A percentile compares a stretch with the other conserved stretches of the same genome.
Conservation (phyloP, 1,140 invertebrate species). For the Cydia strobilella region DNA sequence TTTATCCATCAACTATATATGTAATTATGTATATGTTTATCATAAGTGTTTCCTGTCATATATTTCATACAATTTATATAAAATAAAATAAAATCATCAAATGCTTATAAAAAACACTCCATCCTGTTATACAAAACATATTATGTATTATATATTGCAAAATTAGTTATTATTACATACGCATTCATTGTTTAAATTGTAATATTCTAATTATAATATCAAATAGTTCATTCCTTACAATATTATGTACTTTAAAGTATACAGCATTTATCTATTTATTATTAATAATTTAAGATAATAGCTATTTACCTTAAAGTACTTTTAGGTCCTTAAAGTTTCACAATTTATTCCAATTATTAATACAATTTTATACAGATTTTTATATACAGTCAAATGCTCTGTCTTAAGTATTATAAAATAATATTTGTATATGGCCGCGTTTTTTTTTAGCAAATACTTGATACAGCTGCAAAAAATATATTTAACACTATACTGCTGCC, state of each 20-base stretch:
- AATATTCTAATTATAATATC: background rate
- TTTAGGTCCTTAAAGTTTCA: background rate
- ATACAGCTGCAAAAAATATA: slow-evolving; percentile 70
- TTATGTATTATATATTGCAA: background rate
- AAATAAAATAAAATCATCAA: background rate
- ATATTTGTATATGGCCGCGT: slow-evolving; percentile 62
- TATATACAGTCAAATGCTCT: slow-evolving; percentile 27
- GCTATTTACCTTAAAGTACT: background rate
- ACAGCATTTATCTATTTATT: background rate
- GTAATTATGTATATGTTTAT: no score
- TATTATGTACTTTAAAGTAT: slow-evolving; percentile 8
- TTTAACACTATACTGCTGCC: slow-evolving; percentile 58
- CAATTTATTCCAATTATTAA: background rate
- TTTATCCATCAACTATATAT: no score
- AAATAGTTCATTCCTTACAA: background rate
- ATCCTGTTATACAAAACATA: background rate
- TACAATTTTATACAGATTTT: slow-evolving; percentile 6
- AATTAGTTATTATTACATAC: background rate
- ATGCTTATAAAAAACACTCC: background rate
- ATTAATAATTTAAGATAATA: background rate
- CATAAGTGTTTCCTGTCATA: no score
- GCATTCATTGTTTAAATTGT: background rate
- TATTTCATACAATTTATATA: slow-evolving; percentile 30
- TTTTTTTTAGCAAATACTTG: slow-evolving; percentile 54
- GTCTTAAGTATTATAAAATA: slow-evolving; percentile 34